Conservation (phyloP, 2,888 invertebrate genomes). For the Bellardia bayeri region DNA sequence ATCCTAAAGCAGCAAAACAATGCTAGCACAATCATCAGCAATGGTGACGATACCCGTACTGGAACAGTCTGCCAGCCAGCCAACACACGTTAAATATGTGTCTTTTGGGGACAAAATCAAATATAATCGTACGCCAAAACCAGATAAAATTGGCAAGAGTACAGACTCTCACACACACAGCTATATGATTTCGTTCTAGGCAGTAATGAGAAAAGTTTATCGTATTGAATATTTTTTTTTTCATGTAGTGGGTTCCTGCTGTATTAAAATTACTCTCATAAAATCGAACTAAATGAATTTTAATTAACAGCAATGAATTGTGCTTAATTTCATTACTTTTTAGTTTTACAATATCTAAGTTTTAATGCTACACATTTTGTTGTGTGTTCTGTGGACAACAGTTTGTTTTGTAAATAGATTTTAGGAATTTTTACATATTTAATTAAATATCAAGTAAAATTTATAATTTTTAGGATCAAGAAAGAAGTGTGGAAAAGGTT, state of each 20-base stretch:
- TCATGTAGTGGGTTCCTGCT: neutral
- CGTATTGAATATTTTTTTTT: conserved; percentile 13
- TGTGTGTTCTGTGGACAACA: neutral
- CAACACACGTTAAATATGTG: conserved; percentile 34
- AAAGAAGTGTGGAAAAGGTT: too few species aligned
- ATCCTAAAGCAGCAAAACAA: neutral
- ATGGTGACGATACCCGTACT: neutral
- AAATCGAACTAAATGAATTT: conserved; percentile 69
- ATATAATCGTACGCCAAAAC: neutral
- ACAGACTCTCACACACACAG: neutral
- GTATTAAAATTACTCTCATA: conserved; percentile 55
- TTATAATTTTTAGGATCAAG: neutral
- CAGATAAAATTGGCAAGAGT: neutral
- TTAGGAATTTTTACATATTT: neutral
- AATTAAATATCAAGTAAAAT: too few species aligned
- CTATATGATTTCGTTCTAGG: conserved; percentile 9
- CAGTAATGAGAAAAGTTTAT: conserved; percentile 70
- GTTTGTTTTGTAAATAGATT: neutral
- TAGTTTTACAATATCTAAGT: conserved; percentile 20
- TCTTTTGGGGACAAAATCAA: conserved; percentile 11
- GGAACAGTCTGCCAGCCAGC: neutral
- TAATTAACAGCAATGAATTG: conserved; percentile 59
- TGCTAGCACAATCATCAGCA: conserved; percentile 12
- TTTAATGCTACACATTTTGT: neutral
- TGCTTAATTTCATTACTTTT: conserved; percentile 31